Percentiles rank a stretch among this genome's conserved stretches.
Conservation (phyloP, 2,113 vertebrate genomes). For the Lampris megalopsis region DNA sequence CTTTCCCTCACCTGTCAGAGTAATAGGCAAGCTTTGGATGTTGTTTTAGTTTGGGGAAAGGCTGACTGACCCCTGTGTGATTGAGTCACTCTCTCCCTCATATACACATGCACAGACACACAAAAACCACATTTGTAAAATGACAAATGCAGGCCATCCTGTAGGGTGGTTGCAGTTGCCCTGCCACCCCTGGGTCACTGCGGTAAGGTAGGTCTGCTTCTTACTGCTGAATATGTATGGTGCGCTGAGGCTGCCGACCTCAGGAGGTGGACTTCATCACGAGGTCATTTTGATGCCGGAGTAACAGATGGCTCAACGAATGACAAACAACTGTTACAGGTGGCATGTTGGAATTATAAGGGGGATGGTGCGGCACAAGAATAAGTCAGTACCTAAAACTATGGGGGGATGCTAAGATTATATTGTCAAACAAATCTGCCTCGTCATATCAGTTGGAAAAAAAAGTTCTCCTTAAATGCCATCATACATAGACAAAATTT, state of each 20-base stretch:
- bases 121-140: too few relatives aligned
- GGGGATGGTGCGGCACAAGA: too few relatives aligned
- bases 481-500: too few relatives aligned
- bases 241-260: background rate
- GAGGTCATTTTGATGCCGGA: background rate
- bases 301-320: constrained; percentile 34
- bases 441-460: too few relatives aligned
- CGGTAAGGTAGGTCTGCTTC: background rate
- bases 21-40: background rate
- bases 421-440: too few relatives aligned
- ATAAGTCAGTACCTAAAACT: too few relatives aligned
- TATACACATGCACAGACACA: too few relatives aligned
- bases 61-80: background rate
- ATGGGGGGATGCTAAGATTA: too few relatives aligned
- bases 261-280: constrained; percentile 5
- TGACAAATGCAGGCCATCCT: too few relatives aligned
- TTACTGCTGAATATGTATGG: constrained; percentile 18
- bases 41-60: background rate
- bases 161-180: constrained; percentile 5
- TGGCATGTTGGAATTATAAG: too few relatives aligned
- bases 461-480: too few relatives aligned
- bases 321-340: constrained; percentile 11
- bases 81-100: background rate
- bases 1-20: background rate
- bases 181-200: background rate